Conservation (phyloP, 2,888 invertebrate genomes). For the Diplazon laetatorius region DNA sequence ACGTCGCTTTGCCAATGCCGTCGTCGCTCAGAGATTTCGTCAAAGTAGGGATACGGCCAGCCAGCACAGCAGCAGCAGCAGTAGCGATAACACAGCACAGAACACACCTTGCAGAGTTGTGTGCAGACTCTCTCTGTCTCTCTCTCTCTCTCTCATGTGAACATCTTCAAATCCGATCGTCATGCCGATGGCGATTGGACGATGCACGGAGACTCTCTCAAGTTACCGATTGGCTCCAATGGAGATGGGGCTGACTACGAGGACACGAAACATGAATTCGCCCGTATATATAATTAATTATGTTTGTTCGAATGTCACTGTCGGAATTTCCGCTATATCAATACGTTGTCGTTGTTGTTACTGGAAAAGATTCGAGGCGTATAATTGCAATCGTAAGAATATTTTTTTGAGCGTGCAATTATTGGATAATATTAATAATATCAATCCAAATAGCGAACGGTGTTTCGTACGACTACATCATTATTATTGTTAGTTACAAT, state of each 20-base stretch:
- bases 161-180: too few relatives aligned
- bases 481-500: too few relatives aligned
- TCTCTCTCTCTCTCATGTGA: too few relatives aligned
- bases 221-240: slow-evolving; percentile 30
- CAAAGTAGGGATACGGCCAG: slow-evolving; percentile 43
- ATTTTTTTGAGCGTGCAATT: too few relatives aligned
- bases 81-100: neutral
- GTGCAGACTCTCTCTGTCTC: slow-evolving; percentile 18
- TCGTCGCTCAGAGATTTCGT: slow-evolving; percentile 43
- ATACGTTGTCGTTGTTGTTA: too few relatives aligned
- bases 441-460: too few relatives aligned
- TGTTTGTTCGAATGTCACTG: slow-evolving; percentile 68
- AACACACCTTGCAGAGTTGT: slow-evolving; percentile 18
- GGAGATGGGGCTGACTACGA: slow-evolving; percentile 47
- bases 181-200: slow-evolving; percentile 45
- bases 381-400: too few relatives aligned
- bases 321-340: slow-evolving; percentile 61
- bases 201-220: slow-evolving; percentile 30
- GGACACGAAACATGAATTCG: too few relatives aligned
- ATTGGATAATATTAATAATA: too few relatives aligned
- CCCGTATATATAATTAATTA: slow-evolving; percentile 60
- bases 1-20: slow-evolving; percentile 51
- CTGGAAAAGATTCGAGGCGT: too few relatives aligned
- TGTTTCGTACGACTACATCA: too few relatives aligned
- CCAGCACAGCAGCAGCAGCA: neutral